Conservation (phyloP, 1,140 invertebrate genomes). For the Solen grandis region DNA sequence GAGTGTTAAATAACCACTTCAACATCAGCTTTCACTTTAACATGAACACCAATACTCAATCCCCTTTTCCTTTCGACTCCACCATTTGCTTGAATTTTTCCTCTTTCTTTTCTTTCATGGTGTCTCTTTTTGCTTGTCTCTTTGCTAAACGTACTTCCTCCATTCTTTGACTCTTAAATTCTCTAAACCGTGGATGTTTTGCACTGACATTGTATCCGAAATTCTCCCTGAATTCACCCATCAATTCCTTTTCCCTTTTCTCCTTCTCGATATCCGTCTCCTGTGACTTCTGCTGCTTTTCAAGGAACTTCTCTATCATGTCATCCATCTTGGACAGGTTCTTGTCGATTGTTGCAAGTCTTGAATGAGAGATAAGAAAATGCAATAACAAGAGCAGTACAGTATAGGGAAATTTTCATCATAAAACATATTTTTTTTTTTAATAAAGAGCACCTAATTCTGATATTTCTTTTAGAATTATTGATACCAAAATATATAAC, state of each 20-base stretch:
- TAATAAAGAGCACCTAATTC: not conserved
- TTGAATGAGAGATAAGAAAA: not conserved
- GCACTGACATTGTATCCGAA: constrained; percentile 19
- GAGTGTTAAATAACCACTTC: no score
- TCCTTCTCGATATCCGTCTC: not conserved
- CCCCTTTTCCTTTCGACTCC: constrained; percentile 3
- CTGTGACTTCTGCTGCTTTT: constrained; percentile 19
- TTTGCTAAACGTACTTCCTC: constrained; percentile 6
- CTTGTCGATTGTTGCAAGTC: constrained; percentile 34
- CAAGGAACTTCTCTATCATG: not conserved
- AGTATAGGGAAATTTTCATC: not conserved
- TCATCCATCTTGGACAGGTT: constrained; percentile 29
- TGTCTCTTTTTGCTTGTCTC: constrained; percentile 29
- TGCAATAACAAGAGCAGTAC: not conserved
- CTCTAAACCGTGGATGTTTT: constrained; percentile 7
- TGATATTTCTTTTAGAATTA: not conserved
- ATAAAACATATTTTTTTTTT: not conserved
- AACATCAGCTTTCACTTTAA: no score
- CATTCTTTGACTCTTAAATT: not conserved
- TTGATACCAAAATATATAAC: not conserved
- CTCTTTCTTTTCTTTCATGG: constrained; percentile 11
- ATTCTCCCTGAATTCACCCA: constrained; percentile 21
- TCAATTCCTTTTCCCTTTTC: constrained; percentile 9
- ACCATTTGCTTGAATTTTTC: constrained; percentile 22
- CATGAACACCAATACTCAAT: no score